Percentiles rank a stretch among this genome's conserved stretches.
These are phyloP conservation scores for Agonopterix subpropinquella DNA, from an alignment of 2,888 invertebrate species.

Conservation along the genomic window DNA sequence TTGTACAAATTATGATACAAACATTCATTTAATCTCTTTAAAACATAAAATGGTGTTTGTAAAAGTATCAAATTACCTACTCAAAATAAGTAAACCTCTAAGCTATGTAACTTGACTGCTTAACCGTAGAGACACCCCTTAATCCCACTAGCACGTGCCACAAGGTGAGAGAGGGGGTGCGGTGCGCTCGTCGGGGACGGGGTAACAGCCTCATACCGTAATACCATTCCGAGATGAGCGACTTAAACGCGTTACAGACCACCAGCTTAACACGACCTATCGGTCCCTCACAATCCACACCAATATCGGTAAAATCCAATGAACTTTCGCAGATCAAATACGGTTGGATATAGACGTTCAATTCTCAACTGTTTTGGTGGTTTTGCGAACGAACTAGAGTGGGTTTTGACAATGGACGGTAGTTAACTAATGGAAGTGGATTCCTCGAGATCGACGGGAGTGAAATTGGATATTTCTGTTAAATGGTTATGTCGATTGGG, in stretches of 20 bases:
- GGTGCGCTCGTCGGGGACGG: conserved; percentile 21
- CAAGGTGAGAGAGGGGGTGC: conserved; percentile 37
- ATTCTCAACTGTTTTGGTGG: conserved; percentile 63
- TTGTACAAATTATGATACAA: too few relatives aligned
- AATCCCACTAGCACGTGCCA: conserved; percentile 44
- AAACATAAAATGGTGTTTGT: too few relatives aligned
- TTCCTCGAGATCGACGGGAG: conserved; percentile 33
- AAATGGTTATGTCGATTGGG: conserved; percentile 32
- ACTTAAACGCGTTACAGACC: conserved; percentile 65
- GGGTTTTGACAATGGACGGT: conserved; percentile 63
- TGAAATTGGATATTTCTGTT: conserved; percentile 43
- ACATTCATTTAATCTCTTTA: too few relatives aligned
- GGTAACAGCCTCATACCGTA: conserved; percentile 53
- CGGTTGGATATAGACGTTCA: conserved; percentile 42
- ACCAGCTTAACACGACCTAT: conserved; percentile 39
- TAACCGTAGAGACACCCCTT: conserved; percentile 48
- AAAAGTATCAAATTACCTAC: too few relatives aligned
- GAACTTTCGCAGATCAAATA: conserved; percentile 27
- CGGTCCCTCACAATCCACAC: conserved; percentile 13
- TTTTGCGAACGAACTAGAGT: conserved; percentile 52
- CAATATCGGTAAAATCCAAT: conserved; percentile 25
- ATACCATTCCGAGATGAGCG: conserved; percentile 73
- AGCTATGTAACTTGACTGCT: too few relatives aligned
- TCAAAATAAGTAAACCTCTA: too few relatives aligned
- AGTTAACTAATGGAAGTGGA: conserved; percentile 64